These are phyloP conservation scores for Pseudomugil gertrudae DNA, from an alignment of 2,797 vertebrate genomes.

Conservation along the genomic window DNA sequence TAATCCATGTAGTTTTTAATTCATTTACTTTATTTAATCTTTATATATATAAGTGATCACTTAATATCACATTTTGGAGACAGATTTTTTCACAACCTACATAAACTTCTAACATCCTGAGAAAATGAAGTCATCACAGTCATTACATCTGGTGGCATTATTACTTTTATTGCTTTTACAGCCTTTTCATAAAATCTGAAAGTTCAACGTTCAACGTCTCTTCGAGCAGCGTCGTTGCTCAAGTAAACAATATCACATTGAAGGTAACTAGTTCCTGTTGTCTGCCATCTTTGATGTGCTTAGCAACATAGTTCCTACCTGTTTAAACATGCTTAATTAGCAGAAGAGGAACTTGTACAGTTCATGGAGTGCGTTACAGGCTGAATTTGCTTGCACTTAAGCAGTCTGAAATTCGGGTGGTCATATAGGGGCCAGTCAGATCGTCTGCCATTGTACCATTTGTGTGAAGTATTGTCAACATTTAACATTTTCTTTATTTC, in stretches of 20 bases:
- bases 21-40: not conserved
- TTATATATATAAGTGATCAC: not conserved
- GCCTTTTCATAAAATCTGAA: too few species aligned
- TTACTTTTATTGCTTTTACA: too few species aligned
- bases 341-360: not conserved
- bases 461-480: not conserved
- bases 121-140: too few species aligned
- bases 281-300: conserved; percentile 1
- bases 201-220: too few species aligned
- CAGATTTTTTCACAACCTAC: not conserved
- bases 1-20: not conserved
- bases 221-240: too few species aligned
- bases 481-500: not conserved
- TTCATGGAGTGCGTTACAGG: not conserved
- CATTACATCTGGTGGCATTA: too few species aligned
- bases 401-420: not conserved
- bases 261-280: not conserved
- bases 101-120: too few species aligned
- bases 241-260: too few species aligned
- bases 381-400: not conserved
- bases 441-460: not conserved
- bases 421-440: not conserved
- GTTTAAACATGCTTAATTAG: not conserved
- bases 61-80: not conserved
- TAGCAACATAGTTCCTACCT: not conserved